These are phyloP conservation scores for Therioaphis trifolii DNA, from an alignment of 2,888 invertebrate genomes.

Conservation along the genomic window DNA sequence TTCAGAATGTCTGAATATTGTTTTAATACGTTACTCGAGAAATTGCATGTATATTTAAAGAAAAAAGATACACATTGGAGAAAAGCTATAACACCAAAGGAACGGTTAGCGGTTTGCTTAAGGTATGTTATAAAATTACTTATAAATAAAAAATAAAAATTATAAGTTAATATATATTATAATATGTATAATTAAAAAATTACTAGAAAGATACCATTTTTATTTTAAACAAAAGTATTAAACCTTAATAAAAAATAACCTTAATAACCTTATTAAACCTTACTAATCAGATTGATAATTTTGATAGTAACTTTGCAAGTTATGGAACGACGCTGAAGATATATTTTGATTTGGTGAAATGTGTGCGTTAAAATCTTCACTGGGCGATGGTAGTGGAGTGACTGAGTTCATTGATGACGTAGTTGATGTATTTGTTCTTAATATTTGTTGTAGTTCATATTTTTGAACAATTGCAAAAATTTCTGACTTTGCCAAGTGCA, in stretches of 20 bases:
- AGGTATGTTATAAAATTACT: constrained; percentile 30
- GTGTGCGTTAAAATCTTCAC: constrained; percentile 21
- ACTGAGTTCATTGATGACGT: neutral
- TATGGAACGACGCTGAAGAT: constrained; percentile 19
- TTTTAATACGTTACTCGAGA: no score
- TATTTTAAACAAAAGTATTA: neutral
- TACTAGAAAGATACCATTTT: neutral
- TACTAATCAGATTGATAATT: constrained; percentile 31
- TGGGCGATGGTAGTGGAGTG: constrained; percentile 15
- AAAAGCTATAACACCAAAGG: constrained; percentile 32
- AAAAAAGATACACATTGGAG: constrained; percentile 21
- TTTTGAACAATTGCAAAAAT: no score
- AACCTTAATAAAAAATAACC: neutral
- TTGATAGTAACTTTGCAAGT: constrained; percentile 23
- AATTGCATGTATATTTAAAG: constrained; percentile 3
- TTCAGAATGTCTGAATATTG: no score
- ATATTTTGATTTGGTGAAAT: constrained; percentile 24
- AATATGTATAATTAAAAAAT: neutral
- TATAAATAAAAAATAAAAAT: constrained; percentile 28
- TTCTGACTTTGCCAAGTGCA: no score
- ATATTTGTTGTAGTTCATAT: no score
- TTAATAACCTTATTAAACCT: neutral
- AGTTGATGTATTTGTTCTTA: no score
- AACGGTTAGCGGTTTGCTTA: constrained; percentile 11
- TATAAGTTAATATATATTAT: constrained; percentile 15